phyloP scores from a whole-genome alignment of 2,113 vertebrate genomes.

The Odocoileus virginianus region DNA sequence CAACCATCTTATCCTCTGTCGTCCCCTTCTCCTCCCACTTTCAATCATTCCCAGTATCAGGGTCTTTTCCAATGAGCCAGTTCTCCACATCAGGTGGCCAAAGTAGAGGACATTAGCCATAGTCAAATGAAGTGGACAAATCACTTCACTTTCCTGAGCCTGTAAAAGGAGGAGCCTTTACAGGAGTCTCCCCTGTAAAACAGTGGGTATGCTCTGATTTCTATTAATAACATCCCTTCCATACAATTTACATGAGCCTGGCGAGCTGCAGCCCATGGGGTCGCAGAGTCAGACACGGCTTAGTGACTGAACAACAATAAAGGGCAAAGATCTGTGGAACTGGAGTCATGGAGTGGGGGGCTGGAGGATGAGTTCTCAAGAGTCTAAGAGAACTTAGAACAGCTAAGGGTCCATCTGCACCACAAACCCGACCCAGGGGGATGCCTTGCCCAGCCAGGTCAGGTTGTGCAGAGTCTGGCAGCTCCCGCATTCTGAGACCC shows the following conservation, averaged over 20 bases:
- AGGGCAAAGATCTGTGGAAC: background rate
- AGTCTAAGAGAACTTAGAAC: slow-evolving; percentile 20
- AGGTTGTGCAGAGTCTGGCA: background rate
- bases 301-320: background rate
- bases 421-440: background rate
- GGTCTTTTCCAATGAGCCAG: background rate
- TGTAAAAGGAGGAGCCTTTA: no score
- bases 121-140: background rate
- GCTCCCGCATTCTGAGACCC: background rate
- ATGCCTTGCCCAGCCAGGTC: background rate
- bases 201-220: background rate
- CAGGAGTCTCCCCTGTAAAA: background rate
- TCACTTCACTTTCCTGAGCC: background rate
- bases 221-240: background rate
- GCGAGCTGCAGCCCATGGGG: background rate
- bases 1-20: background rate
- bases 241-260: background rate
- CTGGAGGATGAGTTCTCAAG: background rate
- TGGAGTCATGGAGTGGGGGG: background rate
- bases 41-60: background rate
- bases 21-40: background rate
- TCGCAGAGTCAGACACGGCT: background rate
- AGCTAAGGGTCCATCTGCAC: background rate
- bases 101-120: background rate
- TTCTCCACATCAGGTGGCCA: background rate